These are phyloP conservation scores for Agrypnia vestita DNA, from an alignment of 1,140 invertebrate species.

Conservation along the genomic window DNA sequence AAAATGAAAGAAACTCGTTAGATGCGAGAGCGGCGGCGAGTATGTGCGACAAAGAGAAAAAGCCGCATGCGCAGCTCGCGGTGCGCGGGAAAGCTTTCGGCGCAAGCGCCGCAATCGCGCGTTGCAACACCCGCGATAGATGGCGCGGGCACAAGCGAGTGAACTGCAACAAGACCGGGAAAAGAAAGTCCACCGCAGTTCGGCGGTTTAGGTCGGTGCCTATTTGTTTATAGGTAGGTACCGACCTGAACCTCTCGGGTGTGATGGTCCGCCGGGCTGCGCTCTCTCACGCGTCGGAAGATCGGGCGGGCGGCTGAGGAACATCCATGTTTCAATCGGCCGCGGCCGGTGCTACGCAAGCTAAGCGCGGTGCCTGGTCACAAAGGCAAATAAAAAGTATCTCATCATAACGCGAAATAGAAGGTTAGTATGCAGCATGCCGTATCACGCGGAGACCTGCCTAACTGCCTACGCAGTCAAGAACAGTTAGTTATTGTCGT, in stretches of 20 bases:
- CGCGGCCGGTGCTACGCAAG: background rate
- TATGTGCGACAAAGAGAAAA: constrained; percentile 13
- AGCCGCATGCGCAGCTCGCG: background rate
- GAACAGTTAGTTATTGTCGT: too few species aligned
- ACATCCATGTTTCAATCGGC: constrained; percentile 5
- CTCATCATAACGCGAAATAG: too few species aligned
- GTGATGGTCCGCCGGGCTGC: constrained; percentile 25
- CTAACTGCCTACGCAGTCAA: background rate
- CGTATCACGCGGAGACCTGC: background rate
- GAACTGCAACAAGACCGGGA: constrained; percentile 33
- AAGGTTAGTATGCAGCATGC: too few species aligned
- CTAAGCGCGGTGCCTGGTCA: background rate
- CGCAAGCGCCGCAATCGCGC: constrained; percentile 57
- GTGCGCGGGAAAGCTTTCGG: constrained; percentile 55
- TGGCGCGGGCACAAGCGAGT: constrained; percentile 24
- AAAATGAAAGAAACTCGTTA: background rate
- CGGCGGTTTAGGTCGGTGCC: constrained; percentile 1
- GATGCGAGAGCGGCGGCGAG: background rate
- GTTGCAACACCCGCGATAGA: constrained; percentile 56
- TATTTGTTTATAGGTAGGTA: constrained; percentile 53
- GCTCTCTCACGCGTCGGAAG: constrained; percentile 36
- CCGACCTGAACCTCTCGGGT: constrained; percentile 41
- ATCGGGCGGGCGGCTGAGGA: background rate
- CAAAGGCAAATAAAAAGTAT: constrained; percentile 8
- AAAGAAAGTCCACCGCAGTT: constrained; percentile 47